Evolutionary conservation across 1,140 invertebrate genomes (phyloP), one percentile per base, ranked within the genome.

Genomic region (Heterodera schachtii): DNA sequence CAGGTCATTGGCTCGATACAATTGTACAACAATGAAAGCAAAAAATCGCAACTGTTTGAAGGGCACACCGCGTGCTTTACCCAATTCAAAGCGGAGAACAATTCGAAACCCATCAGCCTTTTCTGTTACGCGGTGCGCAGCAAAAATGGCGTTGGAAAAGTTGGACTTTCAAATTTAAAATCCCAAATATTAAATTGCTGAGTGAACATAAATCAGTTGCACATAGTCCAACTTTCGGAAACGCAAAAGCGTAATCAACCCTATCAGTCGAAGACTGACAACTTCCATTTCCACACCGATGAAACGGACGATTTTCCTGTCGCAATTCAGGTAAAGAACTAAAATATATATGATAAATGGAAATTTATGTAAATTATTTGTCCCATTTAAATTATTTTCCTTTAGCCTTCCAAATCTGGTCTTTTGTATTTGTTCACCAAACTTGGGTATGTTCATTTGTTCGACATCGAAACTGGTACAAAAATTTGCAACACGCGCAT

Each of bases 401-500:
- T 31, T 31, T 31, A 31, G 60, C 96, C 95, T 75, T 92, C 93
- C 2, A 98, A 98, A 90, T 97, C 98, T 90, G 96, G 98, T 91
- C 95, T 98, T 76, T 95, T 98, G 86, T 99, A 98, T 92, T 92
- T 99, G 83, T 98, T 99, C 86, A 99, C 98, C 66, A 99, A 99
- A 91, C 98, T 98, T 92, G 98, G 98, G 8, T 99, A 98, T 91
- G 96, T 99, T 84, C 97, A 99, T 91, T 93, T 99, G 91, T 99
- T 98, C 90, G 98, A 99, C 90, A 95, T 99, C 87, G 98, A 99
- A 91, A 96, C 95, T 64, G 97, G 95, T n/a, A 96, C 95, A 11
- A 98, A 96, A 90, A 98, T 99, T 87, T 99, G 98, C 91, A 98
- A 98, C 95, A 98, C 99, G 92, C 93, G 98, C 75, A 99, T 99